Base-by-base conservation (phyloP, 2,888 invertebrate genomes). In the Argynnis bischoffii region DNA sequence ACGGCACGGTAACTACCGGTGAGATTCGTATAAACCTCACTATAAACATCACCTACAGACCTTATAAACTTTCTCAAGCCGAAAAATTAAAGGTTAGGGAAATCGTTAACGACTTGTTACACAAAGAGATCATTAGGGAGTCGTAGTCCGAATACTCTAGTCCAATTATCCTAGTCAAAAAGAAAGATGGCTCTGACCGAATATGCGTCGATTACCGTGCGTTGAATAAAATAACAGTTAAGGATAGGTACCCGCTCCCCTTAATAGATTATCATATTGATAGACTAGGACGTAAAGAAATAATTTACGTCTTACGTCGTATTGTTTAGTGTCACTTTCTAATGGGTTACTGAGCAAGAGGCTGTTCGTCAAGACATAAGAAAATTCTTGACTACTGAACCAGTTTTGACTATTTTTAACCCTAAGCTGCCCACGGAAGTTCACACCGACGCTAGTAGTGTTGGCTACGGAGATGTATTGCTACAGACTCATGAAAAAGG, bases 151-250 rank as follows among this genome's bases (percentile, higher is more conserved):
- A 69, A 8, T 75, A 68, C 46, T 60, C 72, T 0, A 76, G 76
- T 50, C 74, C 74, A 4, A 68, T 75, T 1, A 50, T 76, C 0
- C 55, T 75, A 13, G 75, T 76, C 11, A 76, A 75, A 35, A 76
- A 76, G 53, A 73, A 68, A 41, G 67, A 72, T 14, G 74, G 74
- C 3, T 48, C 65, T 0, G 72, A 72, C 53, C 46, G 70, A 14
- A 56, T 75, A 61, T 74, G 72, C 51, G 69, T 70, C 3, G 70
- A 72, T 8, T 72, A 60, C 59, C 66, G 68, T 5, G 66, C 60
- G 0, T 59, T 72, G 3, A 72, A 79, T 46, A 46, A 63, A 0
- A 64, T 66, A 13, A 69, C 69, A 0, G 16, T 70, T 4, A 72
- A 67, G 41, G 69, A 72, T 47, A 47, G 67, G 1, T 72, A 59